Conservation (phyloP, 2,888 invertebrate species). For the Pachydiplax longipennis region DNA sequence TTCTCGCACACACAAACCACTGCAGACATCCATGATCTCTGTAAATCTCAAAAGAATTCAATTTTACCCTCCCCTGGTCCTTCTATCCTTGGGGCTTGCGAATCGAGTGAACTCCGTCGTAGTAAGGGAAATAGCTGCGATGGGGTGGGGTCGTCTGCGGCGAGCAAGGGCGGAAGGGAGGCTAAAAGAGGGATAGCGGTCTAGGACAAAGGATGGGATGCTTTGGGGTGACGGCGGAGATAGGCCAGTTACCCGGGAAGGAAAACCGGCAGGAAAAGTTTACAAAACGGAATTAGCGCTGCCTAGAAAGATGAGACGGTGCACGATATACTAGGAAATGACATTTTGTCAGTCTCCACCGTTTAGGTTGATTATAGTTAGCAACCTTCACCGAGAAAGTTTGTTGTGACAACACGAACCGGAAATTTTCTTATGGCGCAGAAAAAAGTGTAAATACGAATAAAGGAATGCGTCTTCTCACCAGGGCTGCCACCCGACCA, state of each 20-base stretch:
- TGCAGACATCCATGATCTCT: too few species aligned
- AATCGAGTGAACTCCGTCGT: too few species aligned
- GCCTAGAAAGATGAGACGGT: neutral
- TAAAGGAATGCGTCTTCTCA: neutral
- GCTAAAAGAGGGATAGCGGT: neutral
- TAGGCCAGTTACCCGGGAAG: neutral
- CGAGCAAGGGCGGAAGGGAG: neutral
- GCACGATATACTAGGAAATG: neutral
- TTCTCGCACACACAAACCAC: too few species aligned
- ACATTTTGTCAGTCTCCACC: neutral
- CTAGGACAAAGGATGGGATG: neutral
- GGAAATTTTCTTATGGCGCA: neutral
- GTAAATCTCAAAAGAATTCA: too few species aligned
- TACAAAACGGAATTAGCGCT: neutral
- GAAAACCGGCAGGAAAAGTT: neutral
- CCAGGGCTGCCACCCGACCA: too few species aligned
- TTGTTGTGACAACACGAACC: neutral
- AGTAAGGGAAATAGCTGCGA: too few species aligned
- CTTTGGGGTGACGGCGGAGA: neutral
- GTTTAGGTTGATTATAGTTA: neutral
- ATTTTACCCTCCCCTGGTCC: too few species aligned
- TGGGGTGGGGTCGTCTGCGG: neutral
- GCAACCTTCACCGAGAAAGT: neutral
- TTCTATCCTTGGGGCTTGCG: too few species aligned
- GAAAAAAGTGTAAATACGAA: neutral